Evolutionary conservation across 1,140 invertebrate species (phyloP).

Genomic region (Pararge aegeria): DNA sequence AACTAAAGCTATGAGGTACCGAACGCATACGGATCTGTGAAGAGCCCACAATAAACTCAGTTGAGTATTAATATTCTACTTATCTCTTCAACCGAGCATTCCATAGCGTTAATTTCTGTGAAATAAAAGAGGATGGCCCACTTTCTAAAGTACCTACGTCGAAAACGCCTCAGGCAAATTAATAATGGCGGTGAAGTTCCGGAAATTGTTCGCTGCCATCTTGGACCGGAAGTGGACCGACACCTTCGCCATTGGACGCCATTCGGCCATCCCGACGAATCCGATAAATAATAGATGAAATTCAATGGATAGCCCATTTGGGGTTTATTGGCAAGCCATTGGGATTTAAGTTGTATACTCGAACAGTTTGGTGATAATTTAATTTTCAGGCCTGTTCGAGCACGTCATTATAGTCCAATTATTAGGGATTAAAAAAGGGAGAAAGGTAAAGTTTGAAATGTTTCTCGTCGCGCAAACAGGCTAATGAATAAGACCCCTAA

Average conservation of each 20-base stretch:
- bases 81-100: not conserved
- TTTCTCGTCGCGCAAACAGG: no score
- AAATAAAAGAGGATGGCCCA: not conserved
- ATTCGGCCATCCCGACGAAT: constrained; percentile 36
- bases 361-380: not conserved
- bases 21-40: no score
- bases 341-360: not conserved
- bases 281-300: constrained; percentile 48
- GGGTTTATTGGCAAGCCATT: constrained; percentile 11
- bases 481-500: no score
- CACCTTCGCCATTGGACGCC: constrained; percentile 37
- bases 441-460: no score
- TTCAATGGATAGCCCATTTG: constrained; percentile 34
- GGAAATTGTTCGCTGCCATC: constrained; percentile 43
- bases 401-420: not conserved
- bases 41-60: no score
- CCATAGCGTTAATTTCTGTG: not conserved
- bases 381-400: not conserved
- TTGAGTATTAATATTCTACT: no score
- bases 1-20: no score
- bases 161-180: constrained; percentile 29
- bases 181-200: constrained; percentile 47
- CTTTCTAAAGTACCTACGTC: not conserved
- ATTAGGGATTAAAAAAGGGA: no score
- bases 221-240: constrained; percentile 39